Evolutionary conservation across 2,888 invertebrate species (phyloP).

Genomic region (Cerastis leucographa): DNA sequence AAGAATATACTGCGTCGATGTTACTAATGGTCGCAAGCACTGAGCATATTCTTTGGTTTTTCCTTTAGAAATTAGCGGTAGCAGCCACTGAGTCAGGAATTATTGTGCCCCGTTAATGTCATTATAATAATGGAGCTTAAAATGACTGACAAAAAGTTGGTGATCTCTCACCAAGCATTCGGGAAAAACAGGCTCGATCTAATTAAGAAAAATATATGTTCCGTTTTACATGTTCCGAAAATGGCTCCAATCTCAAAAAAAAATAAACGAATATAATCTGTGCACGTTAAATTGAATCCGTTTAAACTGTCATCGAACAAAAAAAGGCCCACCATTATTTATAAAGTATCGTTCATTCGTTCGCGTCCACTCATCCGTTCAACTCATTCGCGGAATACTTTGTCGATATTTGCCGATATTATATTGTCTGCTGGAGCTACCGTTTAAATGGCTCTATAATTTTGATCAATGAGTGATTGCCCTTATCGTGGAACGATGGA

Average conservation of each 20-base stretch:
- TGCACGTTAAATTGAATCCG: conserved; percentile 21
- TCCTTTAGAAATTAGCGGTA: too few relatives aligned
- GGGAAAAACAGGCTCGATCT: too few relatives aligned
- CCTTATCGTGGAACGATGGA: neutral
- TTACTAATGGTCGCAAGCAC: too few relatives aligned
- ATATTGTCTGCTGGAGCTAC: conserved; percentile 38
- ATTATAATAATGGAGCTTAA: too few relatives aligned
- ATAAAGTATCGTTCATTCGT: conserved; percentile 61
- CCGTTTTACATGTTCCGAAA: neutral
- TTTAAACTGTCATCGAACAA: conserved; percentile 36
- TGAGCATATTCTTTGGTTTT: too few relatives aligned
- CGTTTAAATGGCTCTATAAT: conserved; percentile 43
- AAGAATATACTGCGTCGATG: too few relatives aligned
- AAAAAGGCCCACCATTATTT: conserved; percentile 55
- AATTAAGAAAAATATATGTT: too few relatives aligned
- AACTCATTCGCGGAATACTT: conserved; percentile 56
- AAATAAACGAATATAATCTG: neutral
- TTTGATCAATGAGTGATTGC: conserved; percentile 2
- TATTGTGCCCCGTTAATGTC: too few relatives aligned
- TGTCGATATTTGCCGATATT: conserved; percentile 65
- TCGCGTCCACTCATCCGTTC: conserved; percentile 62
- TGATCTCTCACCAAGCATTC: too few relatives aligned
- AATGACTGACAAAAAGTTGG: too few relatives aligned
- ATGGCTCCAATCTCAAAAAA: conserved; percentile 6
- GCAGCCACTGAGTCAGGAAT: too few relatives aligned